Base-by-base conservation (phyloP, 2,797 vertebrate species). In the Emys orbicularis region DNA sequence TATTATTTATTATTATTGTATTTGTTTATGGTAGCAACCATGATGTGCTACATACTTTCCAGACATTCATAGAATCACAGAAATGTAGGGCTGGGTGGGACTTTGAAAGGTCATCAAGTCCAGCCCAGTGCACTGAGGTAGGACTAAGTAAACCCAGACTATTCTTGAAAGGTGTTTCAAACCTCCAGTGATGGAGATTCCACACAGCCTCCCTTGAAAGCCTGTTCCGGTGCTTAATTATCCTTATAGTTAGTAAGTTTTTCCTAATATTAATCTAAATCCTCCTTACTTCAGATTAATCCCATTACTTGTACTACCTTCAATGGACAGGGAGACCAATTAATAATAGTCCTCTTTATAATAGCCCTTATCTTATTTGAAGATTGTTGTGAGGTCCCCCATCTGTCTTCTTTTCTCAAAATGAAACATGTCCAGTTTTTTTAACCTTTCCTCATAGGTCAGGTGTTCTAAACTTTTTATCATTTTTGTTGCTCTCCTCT, bases 31-130 rank as follows among this genome's bases (percentile, higher is more conserved):
- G 29, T 50, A 52, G 3, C 19, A 50, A 5, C 31, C 13, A 2
- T 10, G 1, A 1, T 0, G 12, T 2, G n/a, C 77, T 27, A 1
- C 3, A 15, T 34, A 8, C n/a, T 94, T 83, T 76, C 10, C 61
- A 68, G 53, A 29, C 12, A 6, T 65, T 79, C 59, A 13, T 1
- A 49, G 27, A 68, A 68, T 68, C 61, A n/a, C 61, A 37, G n/a
- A n/a, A 68, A 19, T 37, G 61, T 19, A 68, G 61, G 34, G 18
- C 34, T 68, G 18, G 59, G 37, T 5, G n/a, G 34, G 61, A 68
- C 34, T 18, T 68, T 37, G 18, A 68, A n/a, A n/a, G 61, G 61
- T 65, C 31, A 65, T 65, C 34, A 37, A 68, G 18, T 68, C 34
- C 61, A 21, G 8, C 61, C 18, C 34, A 37, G 18, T 68, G 34